Evolutionary conservation across 1,140 invertebrate genomes (phyloP).

Genomic region (Heliconius nattereri): DNA sequence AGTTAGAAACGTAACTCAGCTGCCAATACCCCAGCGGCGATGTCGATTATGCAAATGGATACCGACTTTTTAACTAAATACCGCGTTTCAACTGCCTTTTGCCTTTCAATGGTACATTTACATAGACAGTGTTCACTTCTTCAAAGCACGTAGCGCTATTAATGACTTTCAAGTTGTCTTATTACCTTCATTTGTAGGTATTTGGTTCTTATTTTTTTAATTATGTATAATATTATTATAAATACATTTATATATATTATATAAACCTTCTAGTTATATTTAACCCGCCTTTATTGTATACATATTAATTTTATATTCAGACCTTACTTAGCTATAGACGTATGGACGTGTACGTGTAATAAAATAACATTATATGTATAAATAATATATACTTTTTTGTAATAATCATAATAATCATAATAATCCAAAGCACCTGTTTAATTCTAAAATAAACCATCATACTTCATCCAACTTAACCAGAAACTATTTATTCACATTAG

Average conservation of each 20-base stretch:
- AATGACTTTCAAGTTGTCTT: conserved; percentile 6
- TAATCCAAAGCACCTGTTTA: conserved; percentile 17
- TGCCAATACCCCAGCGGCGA: conserved; percentile 75
- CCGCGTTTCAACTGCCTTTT: conserved; percentile 53
- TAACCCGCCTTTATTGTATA: no score
- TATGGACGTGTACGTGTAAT: no score
- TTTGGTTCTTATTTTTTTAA: not conserved
- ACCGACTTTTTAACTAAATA: conserved; percentile 72
- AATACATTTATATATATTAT: no score
- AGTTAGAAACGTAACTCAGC: conserved; percentile 71
- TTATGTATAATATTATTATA: no score
- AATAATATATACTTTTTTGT: no score
- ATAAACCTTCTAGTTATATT: no score
- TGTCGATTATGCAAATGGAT: conserved; percentile 77
- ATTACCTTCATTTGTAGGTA: not conserved
- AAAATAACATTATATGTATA: no score
- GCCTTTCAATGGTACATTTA: conserved; percentile 43
- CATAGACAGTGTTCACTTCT: conserved; percentile 33
- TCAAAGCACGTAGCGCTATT: conserved; percentile 2
- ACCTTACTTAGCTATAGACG: no score
- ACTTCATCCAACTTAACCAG: conserved; percentile 18
- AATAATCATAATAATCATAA: not conserved
- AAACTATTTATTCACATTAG: conserved; percentile 38
- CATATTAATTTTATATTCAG: no score
- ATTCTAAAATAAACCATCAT: conserved; percentile 15